phyloP scores from a whole-genome alignment of 2,888 invertebrate genomes.

The Halictus quadricinctus region DNA sequence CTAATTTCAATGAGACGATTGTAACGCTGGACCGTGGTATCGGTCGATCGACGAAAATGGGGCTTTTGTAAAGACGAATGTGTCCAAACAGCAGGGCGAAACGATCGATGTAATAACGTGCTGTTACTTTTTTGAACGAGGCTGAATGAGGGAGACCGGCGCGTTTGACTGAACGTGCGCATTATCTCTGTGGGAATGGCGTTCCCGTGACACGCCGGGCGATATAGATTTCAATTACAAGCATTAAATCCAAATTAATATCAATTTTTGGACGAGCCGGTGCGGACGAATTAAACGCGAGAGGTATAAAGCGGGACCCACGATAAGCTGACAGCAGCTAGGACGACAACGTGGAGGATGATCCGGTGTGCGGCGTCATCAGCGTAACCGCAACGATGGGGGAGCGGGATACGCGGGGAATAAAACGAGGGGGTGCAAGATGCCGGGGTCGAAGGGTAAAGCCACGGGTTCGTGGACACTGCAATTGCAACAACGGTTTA shows the following conservation, averaged over 20 bases:
- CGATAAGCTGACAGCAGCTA: background rate
- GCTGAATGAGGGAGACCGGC: background rate
- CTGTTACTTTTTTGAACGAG: constrained; percentile 3
- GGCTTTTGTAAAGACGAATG: background rate
- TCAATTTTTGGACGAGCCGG: background rate
- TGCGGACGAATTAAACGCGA: background rate
- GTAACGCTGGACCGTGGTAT: too few relatives aligned
- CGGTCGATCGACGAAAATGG: background rate
- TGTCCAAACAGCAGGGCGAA: background rate
- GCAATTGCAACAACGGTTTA: constrained; percentile 21
- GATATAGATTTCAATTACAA: background rate
- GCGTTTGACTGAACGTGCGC: constrained; percentile 3
- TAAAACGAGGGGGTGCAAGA: constrained; percentile 17
- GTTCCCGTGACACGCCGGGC: background rate
- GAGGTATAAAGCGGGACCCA: background rate
- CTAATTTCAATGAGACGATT: too few relatives aligned
- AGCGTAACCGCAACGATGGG: constrained; percentile 1
- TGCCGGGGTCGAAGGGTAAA: background rate
- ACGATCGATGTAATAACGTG: constrained; percentile 15
- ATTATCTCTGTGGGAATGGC: constrained; percentile 3
- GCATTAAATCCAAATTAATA: constrained; percentile 3
- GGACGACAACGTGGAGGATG: constrained; percentile 1
- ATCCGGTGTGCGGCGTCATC: background rate
- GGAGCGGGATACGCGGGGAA: background rate
- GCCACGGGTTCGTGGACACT: background rate